A percentile compares a stretch with the other conserved stretches of the same genome.
Conservation (phyloP, 2,888 invertebrate species). For the Torymus auratus region DNA sequence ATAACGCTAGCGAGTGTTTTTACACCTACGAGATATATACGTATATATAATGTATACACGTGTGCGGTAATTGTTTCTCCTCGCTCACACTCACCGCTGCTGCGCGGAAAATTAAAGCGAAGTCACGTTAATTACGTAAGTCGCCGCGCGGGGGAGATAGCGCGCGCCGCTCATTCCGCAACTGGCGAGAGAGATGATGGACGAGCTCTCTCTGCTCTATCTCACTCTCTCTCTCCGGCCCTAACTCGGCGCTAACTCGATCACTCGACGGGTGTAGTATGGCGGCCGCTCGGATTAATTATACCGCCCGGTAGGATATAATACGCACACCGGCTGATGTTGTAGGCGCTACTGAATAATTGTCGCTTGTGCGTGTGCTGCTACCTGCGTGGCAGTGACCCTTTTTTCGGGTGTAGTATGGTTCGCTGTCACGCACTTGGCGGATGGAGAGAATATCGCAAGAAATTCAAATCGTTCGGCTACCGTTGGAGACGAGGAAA, state of each 20-base stretch:
- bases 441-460: not conserved
- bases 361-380: not conserved
- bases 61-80: slow-evolving; percentile 67
- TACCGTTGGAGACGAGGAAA: slow-evolving; percentile 49
- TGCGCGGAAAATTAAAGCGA: slow-evolving; percentile 74
- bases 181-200: slow-evolving; percentile 69
- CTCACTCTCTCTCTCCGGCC: slow-evolving; percentile 68
- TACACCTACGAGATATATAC: too few relatives aligned
- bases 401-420: too few relatives aligned
- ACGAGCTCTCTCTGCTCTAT: slow-evolving; percentile 66
- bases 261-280: slow-evolving; percentile 70
- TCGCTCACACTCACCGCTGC: too few relatives aligned
- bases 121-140: slow-evolving; percentile 76
- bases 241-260: slow-evolving; percentile 74
- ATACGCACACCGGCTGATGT: not conserved
- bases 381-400: not conserved
- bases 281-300: slow-evolving; percentile 58
- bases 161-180: slow-evolving; percentile 60
- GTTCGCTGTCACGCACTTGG: too few relatives aligned
- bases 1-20: not conserved
- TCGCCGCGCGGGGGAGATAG: slow-evolving; percentile 17
- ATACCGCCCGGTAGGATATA: slow-evolving; percentile 16
- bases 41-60: not conserved
- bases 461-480: slow-evolving; percentile 22
- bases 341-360: slow-evolving; percentile 28